phyloP scores from a whole-genome alignment of 92 coral and sea anemone genomes.

The Diadumene lineata region DNA sequence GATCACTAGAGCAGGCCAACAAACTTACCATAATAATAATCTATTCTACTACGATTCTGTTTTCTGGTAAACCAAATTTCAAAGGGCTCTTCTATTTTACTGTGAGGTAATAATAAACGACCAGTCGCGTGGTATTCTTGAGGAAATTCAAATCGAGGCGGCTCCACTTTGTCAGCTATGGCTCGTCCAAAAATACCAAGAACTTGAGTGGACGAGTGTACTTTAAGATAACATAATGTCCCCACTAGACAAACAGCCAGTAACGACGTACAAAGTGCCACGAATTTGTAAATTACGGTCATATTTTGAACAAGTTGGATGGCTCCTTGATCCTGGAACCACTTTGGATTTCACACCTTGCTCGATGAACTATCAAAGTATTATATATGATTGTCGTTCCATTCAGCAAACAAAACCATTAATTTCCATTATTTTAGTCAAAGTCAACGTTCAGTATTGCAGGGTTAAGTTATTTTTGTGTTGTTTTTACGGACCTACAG shows the following conservation, averaged over 20 bases:
- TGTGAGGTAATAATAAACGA: constrained; percentile 75
- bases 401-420: no score
- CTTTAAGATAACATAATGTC: constrained; percentile 17
- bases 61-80: constrained; percentile 85
- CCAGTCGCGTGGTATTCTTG: constrained; percentile 85
- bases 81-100: constrained; percentile 91
- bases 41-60: constrained; percentile 87
- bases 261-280: constrained; percentile 6
- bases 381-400: no score
- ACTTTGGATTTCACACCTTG: no score
- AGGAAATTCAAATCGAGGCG: constrained; percentile 57
- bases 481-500: no score
- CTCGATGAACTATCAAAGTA: no score
- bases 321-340: no score
- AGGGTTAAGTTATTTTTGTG: no score
- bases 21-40: constrained; percentile 84
- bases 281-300: not conserved
- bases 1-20: no score
- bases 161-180: constrained; percentile 17
- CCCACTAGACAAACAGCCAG: constrained; percentile 19
- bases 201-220: constrained; percentile 13
- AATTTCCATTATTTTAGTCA: no score
- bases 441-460: no score
- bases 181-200: constrained; percentile 35
- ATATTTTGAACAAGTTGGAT: no score